Evolutionary conservation across 1,140 invertebrate genomes (phyloP), one percentile per base, ranked within the genome.

Genomic region (Drosophila ogumai): DNA sequence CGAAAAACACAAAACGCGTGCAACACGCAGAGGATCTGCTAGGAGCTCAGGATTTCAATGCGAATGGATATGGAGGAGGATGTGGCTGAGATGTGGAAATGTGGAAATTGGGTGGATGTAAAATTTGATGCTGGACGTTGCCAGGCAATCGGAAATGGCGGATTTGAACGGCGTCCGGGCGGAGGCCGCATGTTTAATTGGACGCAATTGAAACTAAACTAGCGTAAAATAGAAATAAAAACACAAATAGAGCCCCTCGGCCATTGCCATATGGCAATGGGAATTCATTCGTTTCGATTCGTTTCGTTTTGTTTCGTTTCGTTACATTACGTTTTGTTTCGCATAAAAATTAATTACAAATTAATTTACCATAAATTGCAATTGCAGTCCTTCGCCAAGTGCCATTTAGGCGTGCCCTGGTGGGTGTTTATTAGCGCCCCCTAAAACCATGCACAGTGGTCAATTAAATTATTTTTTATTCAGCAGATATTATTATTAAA

Each of bases 281-380:
- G 57, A 85, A 80, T 80, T 66, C 66, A 67, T 60, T 66, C 77
- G 65, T 66, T 75, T 71, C 73, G 61, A 59, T 61, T 61, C 71
- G 58, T 69, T 71, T 47, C 56, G 63, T 65, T 71, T 47, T 50
- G 63, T 65, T 73, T 57, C 67, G 63, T 64, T 59, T 44, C 73
- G 63, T 75, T 67, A 50, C 60, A 49, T 36, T 28, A 38, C 52
- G 52, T 55, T 55, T 55, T 55, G 52, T 60, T 71, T 49, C 54
- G 54, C 46, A 41, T 66, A 78, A 76, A 90, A 85, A 90, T 90
- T 90, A 90, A 90, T 90, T 90, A 90, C 85, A 90, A 90, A 90
- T 90, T 90, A 90, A 90, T 90, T 90, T 90, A 90, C 81, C 85
- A 90, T 90, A 81, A 90, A 90, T 90, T 90, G 78, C 68, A 85